A percentile compares a stretch with the other conserved stretches of the same genome.
These are phyloP conservation scores for Darevskia nairensis DNA, from an alignment of 2,797 vertebrate species.

Conservation along the genomic window DNA sequence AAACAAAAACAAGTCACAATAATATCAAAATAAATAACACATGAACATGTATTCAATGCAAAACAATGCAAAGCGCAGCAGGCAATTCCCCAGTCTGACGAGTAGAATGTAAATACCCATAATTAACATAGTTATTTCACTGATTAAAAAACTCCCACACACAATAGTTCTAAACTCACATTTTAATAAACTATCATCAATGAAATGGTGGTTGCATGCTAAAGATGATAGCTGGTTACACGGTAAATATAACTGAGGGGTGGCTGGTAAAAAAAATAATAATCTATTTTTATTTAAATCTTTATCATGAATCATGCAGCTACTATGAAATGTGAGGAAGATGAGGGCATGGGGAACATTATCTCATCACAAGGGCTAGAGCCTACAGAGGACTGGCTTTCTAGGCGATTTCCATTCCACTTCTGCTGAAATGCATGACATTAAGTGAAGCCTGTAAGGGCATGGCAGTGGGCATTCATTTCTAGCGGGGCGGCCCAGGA, in stretches of 20 bases:
- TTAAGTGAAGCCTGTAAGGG: background rate
- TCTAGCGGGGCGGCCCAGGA: background rate
- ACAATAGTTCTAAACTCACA: background rate
- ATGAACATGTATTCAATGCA: background rate
- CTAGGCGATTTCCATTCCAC: background rate
- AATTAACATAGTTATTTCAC: conserved; percentile 1
- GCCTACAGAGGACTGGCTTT: background rate
- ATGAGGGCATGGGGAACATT: background rate
- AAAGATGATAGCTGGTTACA: background rate
- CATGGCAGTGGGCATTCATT: background rate
- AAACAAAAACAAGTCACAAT: background rate
- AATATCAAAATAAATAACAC: background rate
- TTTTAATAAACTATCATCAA: background rate
- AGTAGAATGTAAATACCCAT: background rate
- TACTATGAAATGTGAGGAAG: background rate
- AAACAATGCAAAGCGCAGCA: background rate
- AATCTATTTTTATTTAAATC: background rate
- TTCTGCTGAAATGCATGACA: background rate
- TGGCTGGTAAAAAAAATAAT: background rate
- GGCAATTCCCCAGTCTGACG: background rate
- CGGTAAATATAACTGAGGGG: background rate
- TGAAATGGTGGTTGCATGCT: background rate
- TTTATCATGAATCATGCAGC: background rate
- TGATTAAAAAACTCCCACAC: background rate
- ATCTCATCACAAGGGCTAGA: background rate